These are phyloP conservation scores for Petroica traversi DNA, from an alignment of 2,113 vertebrate species.

Conservation along the genomic window DNA sequence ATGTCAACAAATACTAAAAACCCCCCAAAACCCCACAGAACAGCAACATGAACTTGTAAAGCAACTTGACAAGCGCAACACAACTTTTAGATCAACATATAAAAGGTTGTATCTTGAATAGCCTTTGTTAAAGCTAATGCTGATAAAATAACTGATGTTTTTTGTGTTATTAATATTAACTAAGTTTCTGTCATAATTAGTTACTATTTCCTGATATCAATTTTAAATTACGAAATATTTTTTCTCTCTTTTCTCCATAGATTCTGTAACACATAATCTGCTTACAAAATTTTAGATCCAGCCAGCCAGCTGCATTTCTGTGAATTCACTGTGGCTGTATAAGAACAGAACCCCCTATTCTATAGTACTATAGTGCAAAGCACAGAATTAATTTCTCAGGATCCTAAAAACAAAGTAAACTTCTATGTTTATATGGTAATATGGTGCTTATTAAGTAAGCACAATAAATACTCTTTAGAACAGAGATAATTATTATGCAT, in stretches of 20 bases:
- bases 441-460: background rate
- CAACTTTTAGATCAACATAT: background rate
- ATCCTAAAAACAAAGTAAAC: background rate
- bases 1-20: background rate
- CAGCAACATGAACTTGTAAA: background rate
- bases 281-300: background rate
- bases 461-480: background rate
- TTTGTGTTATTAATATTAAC: background rate
- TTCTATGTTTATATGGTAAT: background rate
- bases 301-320: background rate
- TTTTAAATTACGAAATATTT: background rate
- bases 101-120: background rate
- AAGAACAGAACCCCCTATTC: background rate
- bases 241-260: background rate
- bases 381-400: background rate
- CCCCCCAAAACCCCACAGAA: accelerated
- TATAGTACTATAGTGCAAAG: background rate
- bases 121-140: background rate
- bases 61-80: accelerated
- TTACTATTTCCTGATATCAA: background rate
- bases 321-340: accelerated
- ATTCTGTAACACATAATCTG: background rate
- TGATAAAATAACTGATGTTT: background rate
- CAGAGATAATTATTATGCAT: background rate
- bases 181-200: background rate